A percentile compares a stretch with the other conserved stretches of the same genome.
These are phyloP conservation scores for Uropetala carovei DNA, from an alignment of 2,888 invertebrate genomes.

Conservation along the genomic window DNA sequence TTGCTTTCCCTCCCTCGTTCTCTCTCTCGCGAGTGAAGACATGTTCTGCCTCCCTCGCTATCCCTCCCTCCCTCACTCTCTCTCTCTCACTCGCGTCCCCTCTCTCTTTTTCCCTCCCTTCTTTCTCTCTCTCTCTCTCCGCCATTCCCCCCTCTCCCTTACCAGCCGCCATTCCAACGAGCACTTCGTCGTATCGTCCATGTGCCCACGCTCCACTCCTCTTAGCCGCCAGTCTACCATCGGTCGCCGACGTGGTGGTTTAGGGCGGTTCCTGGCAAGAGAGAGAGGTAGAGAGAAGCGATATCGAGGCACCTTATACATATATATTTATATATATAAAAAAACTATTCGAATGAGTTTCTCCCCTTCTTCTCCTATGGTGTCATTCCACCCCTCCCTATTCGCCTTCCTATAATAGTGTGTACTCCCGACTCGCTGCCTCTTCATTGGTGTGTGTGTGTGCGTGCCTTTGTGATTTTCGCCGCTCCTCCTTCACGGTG, in stretches of 20 bases:
- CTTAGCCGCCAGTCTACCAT: neutral
- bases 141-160: neutral
- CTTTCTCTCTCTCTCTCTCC: neutral
- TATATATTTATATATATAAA: too few species aligned
- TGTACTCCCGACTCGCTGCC: too few species aligned
- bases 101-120: neutral
- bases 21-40: conserved; percentile 14
- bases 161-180: neutral
- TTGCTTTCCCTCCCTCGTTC: neutral
- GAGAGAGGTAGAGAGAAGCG: too few species aligned
- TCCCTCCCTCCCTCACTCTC: neutral
- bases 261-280: neutral
- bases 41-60: neutral
- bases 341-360: too few species aligned
- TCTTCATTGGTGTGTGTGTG: too few species aligned
- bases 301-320: too few species aligned
- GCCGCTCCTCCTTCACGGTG: too few species aligned
- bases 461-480: too few species aligned
- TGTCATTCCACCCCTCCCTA: too few species aligned
- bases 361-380: too few species aligned
- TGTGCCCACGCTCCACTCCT: neutral
- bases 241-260: neutral
- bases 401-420: too few species aligned
- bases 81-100: neutral
- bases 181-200: neutral